These are phyloP conservation scores for Mungos mungo DNA, from an alignment of 2,113 vertebrate genomes.

Conservation along the genomic window DNA sequence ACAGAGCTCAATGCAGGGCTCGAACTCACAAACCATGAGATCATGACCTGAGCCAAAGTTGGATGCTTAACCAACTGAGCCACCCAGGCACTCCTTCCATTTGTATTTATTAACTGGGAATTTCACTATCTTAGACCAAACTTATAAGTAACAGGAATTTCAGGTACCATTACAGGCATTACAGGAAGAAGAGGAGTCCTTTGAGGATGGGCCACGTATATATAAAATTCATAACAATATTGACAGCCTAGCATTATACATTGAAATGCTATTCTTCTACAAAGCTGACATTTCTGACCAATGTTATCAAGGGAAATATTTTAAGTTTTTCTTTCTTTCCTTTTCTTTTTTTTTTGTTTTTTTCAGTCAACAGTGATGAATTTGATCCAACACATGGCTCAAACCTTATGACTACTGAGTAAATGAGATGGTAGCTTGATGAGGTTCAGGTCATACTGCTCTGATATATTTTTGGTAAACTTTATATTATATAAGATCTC, in stretches of 20 bases:
- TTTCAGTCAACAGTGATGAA: not conserved
- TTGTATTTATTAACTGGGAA: not conserved
- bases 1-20: too few species aligned
- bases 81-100: not conserved
- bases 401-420: not conserved
- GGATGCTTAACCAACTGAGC: too few species aligned
- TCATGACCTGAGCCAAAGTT: too few species aligned
- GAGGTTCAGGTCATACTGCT: not conserved
- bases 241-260: not conserved
- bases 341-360: not conserved
- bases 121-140: conserved; percentile 24
- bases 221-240: not conserved
- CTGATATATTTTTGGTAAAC: not conserved
- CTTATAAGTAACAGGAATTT: not conserved
- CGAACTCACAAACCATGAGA: too few species aligned
- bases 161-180: not conserved
- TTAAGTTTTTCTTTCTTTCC: not conserved
- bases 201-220: not conserved
- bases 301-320: not conserved
- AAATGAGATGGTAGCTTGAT: not conserved
- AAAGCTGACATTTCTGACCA: not conserved
- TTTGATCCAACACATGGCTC: not conserved
- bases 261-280: not conserved
- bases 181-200: not conserved
- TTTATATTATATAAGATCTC: not conserved